phyloP scores from a whole-genome alignment of 2,888 invertebrate genomes.

The Plebejus argus region DNA sequence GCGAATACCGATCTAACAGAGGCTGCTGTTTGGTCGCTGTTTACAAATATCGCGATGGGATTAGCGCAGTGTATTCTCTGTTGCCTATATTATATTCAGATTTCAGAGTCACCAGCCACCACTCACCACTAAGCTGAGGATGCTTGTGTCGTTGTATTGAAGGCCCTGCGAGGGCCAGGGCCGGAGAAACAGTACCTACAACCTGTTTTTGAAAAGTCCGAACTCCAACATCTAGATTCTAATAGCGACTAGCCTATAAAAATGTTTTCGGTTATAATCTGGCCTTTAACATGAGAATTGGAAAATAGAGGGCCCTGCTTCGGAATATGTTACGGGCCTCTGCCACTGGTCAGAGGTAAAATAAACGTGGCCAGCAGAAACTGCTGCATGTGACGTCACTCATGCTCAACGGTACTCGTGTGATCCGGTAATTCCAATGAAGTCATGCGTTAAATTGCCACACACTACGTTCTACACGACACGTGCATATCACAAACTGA shows the following conservation, averaged over 20 bases:
- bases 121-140: not conserved
- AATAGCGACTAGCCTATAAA: too few relatives aligned
- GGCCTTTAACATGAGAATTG: not conserved
- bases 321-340: not conserved
- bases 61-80: not conserved
- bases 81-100: not conserved
- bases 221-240: not conserved
- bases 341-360: not conserved
- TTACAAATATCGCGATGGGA: not conserved
- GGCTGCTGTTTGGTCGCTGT: not conserved
- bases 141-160: not conserved
- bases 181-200: not conserved
- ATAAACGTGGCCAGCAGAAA: not conserved
- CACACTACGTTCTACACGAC: not conserved
- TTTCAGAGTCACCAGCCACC: too few relatives aligned
- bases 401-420: not conserved
- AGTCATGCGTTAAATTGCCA: conserved; percentile 41
- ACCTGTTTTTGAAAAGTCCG: not conserved
- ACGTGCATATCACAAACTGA: not conserved
- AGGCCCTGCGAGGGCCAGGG: not conserved
- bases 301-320: not conserved
- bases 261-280: not conserved
- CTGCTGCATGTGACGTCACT: conserved; percentile 8
- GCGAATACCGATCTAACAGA: not conserved
- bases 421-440: conserved; percentile 43